These are phyloP conservation scores for Scrobipalpa atriplicella DNA, from an alignment of 2,888 invertebrate genomes.

Conservation along the genomic window DNA sequence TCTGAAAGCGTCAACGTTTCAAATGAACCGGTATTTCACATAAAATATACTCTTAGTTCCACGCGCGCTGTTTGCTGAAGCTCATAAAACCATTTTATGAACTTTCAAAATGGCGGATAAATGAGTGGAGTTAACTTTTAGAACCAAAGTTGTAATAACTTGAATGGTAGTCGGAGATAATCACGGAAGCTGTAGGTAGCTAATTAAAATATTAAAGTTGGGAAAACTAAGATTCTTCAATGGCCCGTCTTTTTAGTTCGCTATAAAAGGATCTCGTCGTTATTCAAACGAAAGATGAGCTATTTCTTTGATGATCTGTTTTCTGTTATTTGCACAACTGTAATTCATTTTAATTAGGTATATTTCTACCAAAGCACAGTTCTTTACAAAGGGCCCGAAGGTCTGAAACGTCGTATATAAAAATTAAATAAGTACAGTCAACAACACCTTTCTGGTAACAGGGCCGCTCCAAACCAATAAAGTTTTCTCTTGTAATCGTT, in stretches of 20 bases:
- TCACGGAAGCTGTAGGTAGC: conserved; percentile 2
- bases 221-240: neutral
- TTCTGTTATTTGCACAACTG: too few relatives aligned
- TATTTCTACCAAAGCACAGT: too few relatives aligned
- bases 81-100: conserved; percentile 10
- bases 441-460: too few relatives aligned
- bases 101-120: conserved; percentile 13
- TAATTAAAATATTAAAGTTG: conserved; percentile 6
- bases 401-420: too few relatives aligned
- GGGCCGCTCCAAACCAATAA: too few relatives aligned
- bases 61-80: neutral
- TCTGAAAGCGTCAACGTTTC: neutral
- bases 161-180: neutral
- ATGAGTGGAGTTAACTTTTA: neutral
- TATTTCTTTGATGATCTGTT: too few relatives aligned
- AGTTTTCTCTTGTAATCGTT: too few relatives aligned
- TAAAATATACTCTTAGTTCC: conserved; percentile 6
- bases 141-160: neutral
- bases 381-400: too few relatives aligned
- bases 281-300: neutral
- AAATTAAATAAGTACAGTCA: too few relatives aligned
- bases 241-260: neutral
- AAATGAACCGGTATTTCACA: neutral
- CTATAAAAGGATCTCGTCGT: neutral
- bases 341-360: too few relatives aligned